Conservation (phyloP, 2,888 invertebrate species). For the Drosophila subquinaria region DNA sequence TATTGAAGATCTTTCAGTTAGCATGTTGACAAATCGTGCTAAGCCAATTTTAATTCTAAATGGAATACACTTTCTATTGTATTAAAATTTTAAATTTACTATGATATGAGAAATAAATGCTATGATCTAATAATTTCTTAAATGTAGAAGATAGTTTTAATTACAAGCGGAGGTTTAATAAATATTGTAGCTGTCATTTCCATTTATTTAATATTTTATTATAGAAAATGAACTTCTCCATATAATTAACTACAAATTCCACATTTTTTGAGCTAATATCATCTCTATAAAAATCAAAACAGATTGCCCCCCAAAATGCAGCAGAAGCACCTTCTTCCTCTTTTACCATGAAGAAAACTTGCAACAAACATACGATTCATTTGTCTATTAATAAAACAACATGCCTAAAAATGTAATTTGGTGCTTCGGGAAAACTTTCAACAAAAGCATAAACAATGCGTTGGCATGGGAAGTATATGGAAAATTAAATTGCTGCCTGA, state of each 20-base stretch:
- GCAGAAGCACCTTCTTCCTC: conserved; percentile 17
- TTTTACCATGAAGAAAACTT: neutral
- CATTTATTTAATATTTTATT: neutral
- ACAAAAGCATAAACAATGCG: conserved; percentile 72
- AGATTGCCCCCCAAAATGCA: conserved; percentile 23
- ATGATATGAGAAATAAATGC: conserved; percentile 5
- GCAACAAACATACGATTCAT: conserved; percentile 31
- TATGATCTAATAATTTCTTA: neutral
- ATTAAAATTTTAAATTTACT: neutral
- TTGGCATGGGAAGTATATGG: conserved; percentile 45
- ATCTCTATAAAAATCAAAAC: conserved; percentile 21
- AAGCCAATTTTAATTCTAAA: conserved; percentile 21
- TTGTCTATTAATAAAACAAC: conserved; percentile 66
- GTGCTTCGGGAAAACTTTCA: conserved; percentile 66
- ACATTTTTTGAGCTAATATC: neutral
- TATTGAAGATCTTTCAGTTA: conserved; percentile 63
- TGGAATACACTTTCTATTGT: neutral
- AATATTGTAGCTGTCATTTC: neutral
- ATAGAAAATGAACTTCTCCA: neutral
- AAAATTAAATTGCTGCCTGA: conserved; percentile 54
- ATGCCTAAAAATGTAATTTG: conserved; percentile 43
- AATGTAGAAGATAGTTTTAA: neutral
- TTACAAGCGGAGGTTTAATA: too few species aligned
- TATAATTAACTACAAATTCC: neutral
- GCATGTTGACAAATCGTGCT: conserved; percentile 61